A percentile compares a stretch with the other conserved stretches of the same genome.
Conservation (phyloP, 2,113 vertebrate genomes). For the Zootoca vivipara region DNA sequence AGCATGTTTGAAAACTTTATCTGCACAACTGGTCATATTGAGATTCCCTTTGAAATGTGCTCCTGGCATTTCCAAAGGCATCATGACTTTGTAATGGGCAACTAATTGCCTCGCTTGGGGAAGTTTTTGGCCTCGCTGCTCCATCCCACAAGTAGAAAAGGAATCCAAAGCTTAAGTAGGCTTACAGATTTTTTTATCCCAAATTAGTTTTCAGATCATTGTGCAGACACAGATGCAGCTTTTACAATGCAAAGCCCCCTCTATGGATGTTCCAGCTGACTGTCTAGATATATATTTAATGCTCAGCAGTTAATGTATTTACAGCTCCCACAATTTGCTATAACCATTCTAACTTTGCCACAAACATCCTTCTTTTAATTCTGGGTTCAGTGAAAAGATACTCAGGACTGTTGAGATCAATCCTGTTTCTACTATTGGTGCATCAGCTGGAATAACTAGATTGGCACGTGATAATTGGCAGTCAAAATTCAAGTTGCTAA, state of each 20-base stretch:
- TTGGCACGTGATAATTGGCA: not conserved
- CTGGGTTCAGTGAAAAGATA: not conserved
- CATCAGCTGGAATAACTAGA: not conserved
- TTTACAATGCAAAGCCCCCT: not conserved
- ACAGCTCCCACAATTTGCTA: not conserved
- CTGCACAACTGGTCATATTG: not conserved
- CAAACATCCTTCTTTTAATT: not conserved
- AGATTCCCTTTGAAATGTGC: not conserved
- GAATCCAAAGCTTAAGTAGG: not conserved
- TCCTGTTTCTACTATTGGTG: not conserved
- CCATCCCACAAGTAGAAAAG: not conserved
- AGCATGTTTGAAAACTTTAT: not conserved
- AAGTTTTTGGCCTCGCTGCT: not conserved
- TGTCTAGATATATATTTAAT: not conserved
- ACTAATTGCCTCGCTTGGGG: not conserved
- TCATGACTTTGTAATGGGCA: not conserved
- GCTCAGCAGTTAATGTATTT: not conserved
- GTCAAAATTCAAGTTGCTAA: not conserved
- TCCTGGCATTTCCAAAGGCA: not conserved
- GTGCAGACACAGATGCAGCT: not conserved
- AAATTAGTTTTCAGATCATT: not conserved
- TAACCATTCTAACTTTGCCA: not conserved
- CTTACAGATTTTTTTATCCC: not conserved
- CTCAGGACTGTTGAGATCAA: not conserved
- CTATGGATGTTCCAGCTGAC: not conserved